phyloP scores from a whole-genome alignment of 1,140 invertebrate genomes.

The Drosophila ficusphila region DNA sequence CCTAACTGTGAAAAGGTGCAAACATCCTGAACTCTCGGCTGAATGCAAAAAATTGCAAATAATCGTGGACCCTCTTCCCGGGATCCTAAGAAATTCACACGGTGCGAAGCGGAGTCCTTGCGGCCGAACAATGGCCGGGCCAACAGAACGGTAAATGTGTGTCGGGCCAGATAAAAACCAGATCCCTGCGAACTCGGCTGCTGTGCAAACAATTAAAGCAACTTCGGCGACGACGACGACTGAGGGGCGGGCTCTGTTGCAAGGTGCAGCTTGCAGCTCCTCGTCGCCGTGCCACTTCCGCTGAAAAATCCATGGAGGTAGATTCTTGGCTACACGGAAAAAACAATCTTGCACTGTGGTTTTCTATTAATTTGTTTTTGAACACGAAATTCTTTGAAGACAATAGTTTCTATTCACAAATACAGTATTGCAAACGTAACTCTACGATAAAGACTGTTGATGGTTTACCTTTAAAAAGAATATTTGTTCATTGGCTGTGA shows the following conservation, averaged over 20 bases:
- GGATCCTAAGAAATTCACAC: constrained; percentile 72
- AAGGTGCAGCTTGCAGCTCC: constrained; percentile 47
- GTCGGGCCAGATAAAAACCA: constrained; percentile 54
- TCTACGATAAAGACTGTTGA: no score
- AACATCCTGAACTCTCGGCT: constrained; percentile 58
- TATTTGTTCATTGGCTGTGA: no score
- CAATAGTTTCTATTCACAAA: no score
- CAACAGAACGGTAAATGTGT: constrained; percentile 65
- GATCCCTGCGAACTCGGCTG: constrained; percentile 37
- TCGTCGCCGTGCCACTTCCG: constrained; percentile 49
- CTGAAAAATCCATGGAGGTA: constrained; percentile 27
- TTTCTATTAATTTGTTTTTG: no score
- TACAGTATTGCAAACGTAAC: no score
- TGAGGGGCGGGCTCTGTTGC: constrained; percentile 20
- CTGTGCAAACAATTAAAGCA: constrained; percentile 76
- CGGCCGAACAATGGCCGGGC: constrained; percentile 45
- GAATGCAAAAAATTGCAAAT: constrained; percentile 53
- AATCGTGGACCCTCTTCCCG: constrained; percentile 21
- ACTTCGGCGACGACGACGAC: constrained; percentile 13
- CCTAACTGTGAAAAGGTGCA: constrained; percentile 61
- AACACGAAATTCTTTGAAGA: no score
- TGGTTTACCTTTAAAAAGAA: no score
- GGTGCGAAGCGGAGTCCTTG: constrained; percentile 62
- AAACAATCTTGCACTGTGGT: no score
- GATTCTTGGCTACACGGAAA: constrained; percentile 9